Evolutionary conservation across 2,888 invertebrate species (phyloP).

Genomic region (Diplazon laetatorius): DNA sequence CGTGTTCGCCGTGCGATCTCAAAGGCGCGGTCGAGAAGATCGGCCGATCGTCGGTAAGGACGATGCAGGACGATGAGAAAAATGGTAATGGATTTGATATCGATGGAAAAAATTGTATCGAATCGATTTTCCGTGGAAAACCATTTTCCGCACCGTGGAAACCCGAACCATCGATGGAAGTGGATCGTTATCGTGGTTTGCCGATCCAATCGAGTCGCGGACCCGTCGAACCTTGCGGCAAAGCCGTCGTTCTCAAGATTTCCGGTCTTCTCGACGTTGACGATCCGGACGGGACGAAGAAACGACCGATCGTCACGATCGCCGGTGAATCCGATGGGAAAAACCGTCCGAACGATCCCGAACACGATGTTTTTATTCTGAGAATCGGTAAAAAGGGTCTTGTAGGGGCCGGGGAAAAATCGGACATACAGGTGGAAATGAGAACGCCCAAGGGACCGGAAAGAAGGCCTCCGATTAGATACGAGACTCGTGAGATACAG

Average conservation of each 20-base stretch:
- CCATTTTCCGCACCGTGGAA: constrained; percentile 40
- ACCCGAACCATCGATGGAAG: neutral
- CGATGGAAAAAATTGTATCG: constrained; percentile 19
- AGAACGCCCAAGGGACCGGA: constrained; percentile 88
- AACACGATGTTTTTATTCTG: constrained; percentile 88
- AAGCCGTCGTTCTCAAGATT: constrained; percentile 78
- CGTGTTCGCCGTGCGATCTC: constrained; percentile 69
- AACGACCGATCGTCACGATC: constrained; percentile 74
- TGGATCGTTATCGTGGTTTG: neutral
- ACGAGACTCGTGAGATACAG: constrained; percentile 87
- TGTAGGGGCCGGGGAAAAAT: constrained; percentile 88
- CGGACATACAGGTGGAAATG: constrained; percentile 88
- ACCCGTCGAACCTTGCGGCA: constrained; percentile 71
- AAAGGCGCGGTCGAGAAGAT: constrained; percentile 43
- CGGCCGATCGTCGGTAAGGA: neutral
- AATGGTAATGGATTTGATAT: neutral
- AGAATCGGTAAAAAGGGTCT: constrained; percentile 89
- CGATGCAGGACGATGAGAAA: neutral
- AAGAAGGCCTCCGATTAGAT: constrained; percentile 84
- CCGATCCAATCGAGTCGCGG: constrained; percentile 74
- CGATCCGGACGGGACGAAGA: constrained; percentile 52
- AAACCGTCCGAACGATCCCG: constrained; percentile 83
- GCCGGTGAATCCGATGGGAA: constrained; percentile 68
- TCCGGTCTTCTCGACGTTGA: constrained; percentile 75
- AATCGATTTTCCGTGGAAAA: constrained; percentile 39